Conservation (phyloP, 2,113 vertebrate genomes). For the Poeciliopsis prolifica region DNA sequence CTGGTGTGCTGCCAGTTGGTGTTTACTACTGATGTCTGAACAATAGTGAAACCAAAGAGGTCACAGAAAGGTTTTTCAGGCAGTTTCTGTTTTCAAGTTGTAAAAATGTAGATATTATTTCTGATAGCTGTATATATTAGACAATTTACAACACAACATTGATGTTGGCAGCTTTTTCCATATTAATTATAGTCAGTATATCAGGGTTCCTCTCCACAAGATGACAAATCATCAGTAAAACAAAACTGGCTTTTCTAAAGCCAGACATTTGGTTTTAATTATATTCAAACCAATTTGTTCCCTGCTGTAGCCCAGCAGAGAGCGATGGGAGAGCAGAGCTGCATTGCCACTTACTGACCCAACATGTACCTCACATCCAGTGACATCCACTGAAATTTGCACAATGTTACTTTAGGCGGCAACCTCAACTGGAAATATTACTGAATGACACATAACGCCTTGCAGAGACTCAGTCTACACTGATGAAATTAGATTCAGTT, state of each 20-base stretch:
- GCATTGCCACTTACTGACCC: no score
- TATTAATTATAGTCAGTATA: not conserved
- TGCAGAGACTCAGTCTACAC: not conserved
- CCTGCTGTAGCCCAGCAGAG: no score
- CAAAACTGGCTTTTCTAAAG: not conserved
- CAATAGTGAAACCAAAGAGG: constrained; percentile 39
- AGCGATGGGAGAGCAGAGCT: no score
- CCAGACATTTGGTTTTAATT: no score
- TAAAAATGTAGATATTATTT: constrained; percentile 11
- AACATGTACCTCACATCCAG: no score
- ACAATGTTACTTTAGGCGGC: not conserved
- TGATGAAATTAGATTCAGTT: not conserved
- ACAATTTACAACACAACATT: constrained; percentile 6
- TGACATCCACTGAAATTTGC: no score
- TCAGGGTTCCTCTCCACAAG: not conserved
- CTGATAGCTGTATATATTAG: constrained; percentile 11
- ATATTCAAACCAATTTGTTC: not conserved
- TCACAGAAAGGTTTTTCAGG: constrained; percentile 12
- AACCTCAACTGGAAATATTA: not conserved
- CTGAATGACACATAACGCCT: not conserved
- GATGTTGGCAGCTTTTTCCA: not conserved
- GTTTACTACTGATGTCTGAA: constrained; percentile 38
- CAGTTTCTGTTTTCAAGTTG: constrained; percentile 6
- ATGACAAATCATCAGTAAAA: not conserved
- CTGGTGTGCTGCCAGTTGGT: not conserved